phyloP scores from a whole-genome alignment of 2,888 invertebrate genomes.

The Idaea biselata region DNA sequence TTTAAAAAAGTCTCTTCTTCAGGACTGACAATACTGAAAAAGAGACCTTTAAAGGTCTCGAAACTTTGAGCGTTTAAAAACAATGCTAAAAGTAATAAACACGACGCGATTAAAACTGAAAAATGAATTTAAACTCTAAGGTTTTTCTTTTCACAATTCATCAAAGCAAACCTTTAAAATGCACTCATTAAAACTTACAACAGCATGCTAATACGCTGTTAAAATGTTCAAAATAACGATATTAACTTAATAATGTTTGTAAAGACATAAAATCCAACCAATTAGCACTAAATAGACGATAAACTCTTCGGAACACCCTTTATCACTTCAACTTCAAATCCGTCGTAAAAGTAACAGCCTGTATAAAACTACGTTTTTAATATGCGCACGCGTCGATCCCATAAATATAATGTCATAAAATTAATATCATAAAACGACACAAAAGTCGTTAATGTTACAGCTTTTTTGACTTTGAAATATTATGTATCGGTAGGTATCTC shows the following conservation, averaged over 20 bases:
- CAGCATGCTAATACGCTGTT: not conserved
- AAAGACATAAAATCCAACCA: conserved; percentile 25
- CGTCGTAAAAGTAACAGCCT: conserved; percentile 57
- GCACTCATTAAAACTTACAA: not conserved
- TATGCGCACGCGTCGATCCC: conserved; percentile 66
- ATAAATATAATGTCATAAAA: conserved; percentile 25
- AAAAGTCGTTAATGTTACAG: not conserved
- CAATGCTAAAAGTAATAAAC: no score
- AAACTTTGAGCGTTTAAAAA: no score
- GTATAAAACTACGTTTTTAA: conserved; percentile 49
- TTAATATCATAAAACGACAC: conserved; percentile 10
- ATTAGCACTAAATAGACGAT: conserved; percentile 66
- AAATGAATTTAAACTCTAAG: no score
- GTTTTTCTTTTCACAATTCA: not conserved
- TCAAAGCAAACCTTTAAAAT: not conserved
- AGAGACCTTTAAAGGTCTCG: no score
- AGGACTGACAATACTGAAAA: no score
- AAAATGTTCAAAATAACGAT: not conserved
- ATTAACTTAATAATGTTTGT: not conserved
- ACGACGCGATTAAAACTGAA: no score
- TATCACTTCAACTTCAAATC: conserved; percentile 47
- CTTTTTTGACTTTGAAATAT: not conserved
- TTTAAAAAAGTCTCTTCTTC: no score
- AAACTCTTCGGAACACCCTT: conserved; percentile 49
- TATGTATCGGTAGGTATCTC: not conserved